These are phyloP conservation scores for Mesorhabditis spiculigera DNA, from an alignment of 2,888 invertebrate species.

Conservation along the genomic window DNA sequence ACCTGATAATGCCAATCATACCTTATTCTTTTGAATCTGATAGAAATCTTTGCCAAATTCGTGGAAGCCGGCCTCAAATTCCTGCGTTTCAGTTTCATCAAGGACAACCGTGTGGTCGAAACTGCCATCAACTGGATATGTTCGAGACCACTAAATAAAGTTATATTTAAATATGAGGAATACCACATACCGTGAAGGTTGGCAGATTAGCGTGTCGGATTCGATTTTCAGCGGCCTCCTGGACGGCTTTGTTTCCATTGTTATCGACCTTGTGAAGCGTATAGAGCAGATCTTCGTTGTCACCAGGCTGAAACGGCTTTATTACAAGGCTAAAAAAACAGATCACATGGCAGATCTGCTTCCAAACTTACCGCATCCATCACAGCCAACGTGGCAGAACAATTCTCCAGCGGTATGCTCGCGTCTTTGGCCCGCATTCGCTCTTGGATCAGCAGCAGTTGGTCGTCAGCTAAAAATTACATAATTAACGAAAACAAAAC, in stretches of 20 bases:
- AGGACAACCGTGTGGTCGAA: not conserved
- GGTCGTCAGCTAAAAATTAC: not conserved
- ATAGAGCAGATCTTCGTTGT: not conserved
- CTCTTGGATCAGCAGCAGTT: not conserved
- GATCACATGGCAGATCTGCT: not conserved
- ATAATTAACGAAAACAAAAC: not conserved
- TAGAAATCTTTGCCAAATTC: conserved; percentile 3
- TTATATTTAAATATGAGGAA: not conserved
- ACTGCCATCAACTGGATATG: not conserved
- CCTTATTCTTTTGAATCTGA: not conserved
- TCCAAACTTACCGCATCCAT: not conserved
- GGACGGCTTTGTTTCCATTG: not conserved
- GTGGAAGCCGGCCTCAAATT: not conserved
- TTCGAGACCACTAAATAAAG: not conserved
- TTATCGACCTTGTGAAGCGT: not conserved
- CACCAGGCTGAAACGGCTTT: not conserved
- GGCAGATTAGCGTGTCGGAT: conserved; percentile 4
- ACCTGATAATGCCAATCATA: not conserved
- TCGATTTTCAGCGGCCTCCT: not conserved
- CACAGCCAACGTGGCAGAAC: not conserved
- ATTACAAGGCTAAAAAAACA: not conserved
- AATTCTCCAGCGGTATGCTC: not conserved
- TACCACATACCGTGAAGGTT: not conserved
- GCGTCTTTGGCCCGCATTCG: conserved; percentile 2
- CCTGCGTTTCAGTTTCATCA: not conserved